These are phyloP conservation scores for Zoanthus sociatus DNA, from an alignment of 92 coral and sea anemone genomes.

Conservation along the genomic window DNA sequence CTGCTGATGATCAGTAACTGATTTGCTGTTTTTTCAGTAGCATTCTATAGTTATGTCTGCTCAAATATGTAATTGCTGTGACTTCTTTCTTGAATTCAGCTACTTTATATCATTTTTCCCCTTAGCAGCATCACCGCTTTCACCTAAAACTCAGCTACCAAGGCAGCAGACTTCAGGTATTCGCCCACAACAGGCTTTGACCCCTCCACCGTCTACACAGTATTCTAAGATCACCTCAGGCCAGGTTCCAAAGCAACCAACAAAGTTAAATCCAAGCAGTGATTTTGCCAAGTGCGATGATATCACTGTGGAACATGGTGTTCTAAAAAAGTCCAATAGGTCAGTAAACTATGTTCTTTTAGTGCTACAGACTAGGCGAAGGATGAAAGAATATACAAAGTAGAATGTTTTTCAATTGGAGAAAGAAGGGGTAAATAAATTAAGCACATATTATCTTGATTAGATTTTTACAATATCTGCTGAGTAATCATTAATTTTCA, in stretches of 20 bases:
- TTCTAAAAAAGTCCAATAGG: conserved; percentile 46
- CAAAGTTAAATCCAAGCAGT: conserved; percentile 32
- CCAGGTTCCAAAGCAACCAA: conserved; percentile 46
- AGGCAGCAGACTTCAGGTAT: not conserved
- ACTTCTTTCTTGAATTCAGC: not conserved
- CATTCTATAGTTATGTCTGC: too few relatives aligned
- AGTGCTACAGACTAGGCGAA: not conserved
- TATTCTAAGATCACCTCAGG: conserved; percentile 4
- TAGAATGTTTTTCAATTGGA: too few relatives aligned
- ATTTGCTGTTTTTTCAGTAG: too few relatives aligned
- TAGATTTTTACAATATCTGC: too few relatives aligned
- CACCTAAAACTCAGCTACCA: not conserved
- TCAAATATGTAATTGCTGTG: not conserved
- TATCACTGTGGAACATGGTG: conserved; percentile 75
- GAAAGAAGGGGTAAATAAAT: too few relatives aligned
- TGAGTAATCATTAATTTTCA: too few relatives aligned
- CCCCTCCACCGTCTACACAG: not conserved
- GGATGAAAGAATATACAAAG: too few relatives aligned
- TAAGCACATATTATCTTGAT: too few relatives aligned
- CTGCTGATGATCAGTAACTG: too few relatives aligned
- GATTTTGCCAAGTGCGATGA: conserved; percentile 80
- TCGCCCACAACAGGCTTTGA: not conserved
- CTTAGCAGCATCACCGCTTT: not conserved
- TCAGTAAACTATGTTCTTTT: not conserved
- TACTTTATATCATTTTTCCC: not conserved